Base-by-base conservation (phyloP, 1,140 invertebrate genomes). In the Formica selysi region DNA sequence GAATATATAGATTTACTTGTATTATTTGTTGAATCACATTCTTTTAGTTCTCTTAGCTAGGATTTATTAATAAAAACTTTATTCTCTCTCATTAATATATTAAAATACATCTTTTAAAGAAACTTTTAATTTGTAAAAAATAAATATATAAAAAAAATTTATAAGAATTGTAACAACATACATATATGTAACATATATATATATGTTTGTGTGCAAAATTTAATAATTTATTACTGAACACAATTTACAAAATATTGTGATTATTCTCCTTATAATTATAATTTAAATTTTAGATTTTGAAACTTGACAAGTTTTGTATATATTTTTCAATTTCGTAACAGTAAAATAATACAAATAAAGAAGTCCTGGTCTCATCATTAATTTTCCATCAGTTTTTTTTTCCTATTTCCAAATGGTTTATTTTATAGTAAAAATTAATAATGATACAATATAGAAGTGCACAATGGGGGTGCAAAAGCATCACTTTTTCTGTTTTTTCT, bases 401-500 rank as follows among this genome's bases (percentile, higher is more conserved):
- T 29, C 26, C 64, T 61, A 71, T 79, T 67, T 76, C 38, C 85
- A 89, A 68, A 78, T 87, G 90, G 88, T 88, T 93, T 94, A 90
- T 92, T 93, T 92, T 91, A 92, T 93, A 83, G 86, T 87, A 93
- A 93, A 91, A 78, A 93, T 93, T 88, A 90, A 93, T 87, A 92
- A 93, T 93, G 92, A 80, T 92, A 92, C 91, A 85, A 92, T 91
- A 92, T 91, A 90, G 89, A 86, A 91, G 22, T 88, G 81, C 64
- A 87, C 70, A 70, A 51, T 76, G 74, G 19, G 19, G 29, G 67
- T 57, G 81, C 62, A 86, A 91, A 68, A 54, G 84, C 84, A 95
- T 96, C 96, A 97, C 96, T 98, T 98, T 96, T 99, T 99, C 92
- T 98, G 97, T 94, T 99, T 99, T 94, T 99, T 99, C 96, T 99